A percentile compares a stretch with the other conserved stretches of the same genome.
These are phyloP conservation scores for Hyphantria cunea DNA, from an alignment of 1,140 invertebrate species.

Conservation along the genomic window DNA sequence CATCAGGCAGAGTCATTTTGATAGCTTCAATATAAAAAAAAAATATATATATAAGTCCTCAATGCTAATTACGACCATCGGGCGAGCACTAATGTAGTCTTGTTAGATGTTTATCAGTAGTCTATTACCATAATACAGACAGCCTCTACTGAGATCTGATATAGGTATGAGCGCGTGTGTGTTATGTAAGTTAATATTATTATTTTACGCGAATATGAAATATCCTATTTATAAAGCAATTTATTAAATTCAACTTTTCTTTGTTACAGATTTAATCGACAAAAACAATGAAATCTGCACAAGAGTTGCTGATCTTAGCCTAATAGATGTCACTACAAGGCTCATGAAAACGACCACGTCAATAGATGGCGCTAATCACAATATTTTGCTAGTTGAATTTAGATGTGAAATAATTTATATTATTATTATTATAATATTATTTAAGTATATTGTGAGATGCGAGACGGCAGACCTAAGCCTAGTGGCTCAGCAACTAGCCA, in stretches of 20 bases:
- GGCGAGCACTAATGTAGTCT: no score
- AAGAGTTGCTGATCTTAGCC: background rate
- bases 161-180: no score
- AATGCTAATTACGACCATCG: no score
- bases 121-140: no score
- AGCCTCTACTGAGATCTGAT: no score
- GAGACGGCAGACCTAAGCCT: slow-evolving; percentile 66
- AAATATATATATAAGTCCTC: no score
- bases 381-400: slow-evolving; percentile 4
- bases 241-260: background rate
- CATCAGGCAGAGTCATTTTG: no score
- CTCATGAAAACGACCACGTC: background rate
- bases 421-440: slow-evolving; percentile 33
- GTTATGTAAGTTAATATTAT: no score
- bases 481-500: slow-evolving; percentile 61
- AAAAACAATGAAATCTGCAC: background rate
- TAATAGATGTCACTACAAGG: background rate
- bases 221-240: background rate
- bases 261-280: slow-evolving; percentile 3
- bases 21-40: no score
- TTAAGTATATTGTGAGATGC: slow-evolving; percentile 61
- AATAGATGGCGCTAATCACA: background rate
- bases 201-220: no score
- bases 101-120: no score
- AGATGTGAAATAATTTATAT: slow-evolving; percentile 7